A percentile compares a stretch with the other conserved stretches of the same genome.
These are phyloP conservation scores for Blastobasis adustella DNA, from an alignment of 2,888 invertebrate species.

Conservation along the genomic window DNA sequence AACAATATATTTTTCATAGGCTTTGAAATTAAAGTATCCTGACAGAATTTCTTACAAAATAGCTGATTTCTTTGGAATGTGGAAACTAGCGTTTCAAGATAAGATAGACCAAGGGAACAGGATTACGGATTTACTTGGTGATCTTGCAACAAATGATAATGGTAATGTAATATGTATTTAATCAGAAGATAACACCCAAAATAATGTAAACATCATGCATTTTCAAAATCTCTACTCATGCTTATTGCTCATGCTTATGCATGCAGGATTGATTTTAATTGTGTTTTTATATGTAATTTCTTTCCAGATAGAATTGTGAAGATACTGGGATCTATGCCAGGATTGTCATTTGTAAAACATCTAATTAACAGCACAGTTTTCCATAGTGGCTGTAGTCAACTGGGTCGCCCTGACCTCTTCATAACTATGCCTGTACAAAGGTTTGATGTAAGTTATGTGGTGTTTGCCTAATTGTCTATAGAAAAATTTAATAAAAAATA, in stretches of 20 bases:
- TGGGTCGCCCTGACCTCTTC: slow-evolving; percentile 78
- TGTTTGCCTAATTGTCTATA: background rate
- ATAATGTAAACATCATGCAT: too few species aligned
- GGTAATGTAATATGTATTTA: slow-evolving; percentile 23
- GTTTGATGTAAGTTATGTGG: slow-evolving; percentile 72
- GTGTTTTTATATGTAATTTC: background rate
- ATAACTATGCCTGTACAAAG: slow-evolving; percentile 75
- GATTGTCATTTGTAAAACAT: slow-evolving; percentile 75
- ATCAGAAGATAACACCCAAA: background rate
- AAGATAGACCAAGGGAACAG: slow-evolving; percentile 72
- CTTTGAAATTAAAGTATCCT: slow-evolving; percentile 47
- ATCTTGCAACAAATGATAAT: slow-evolving; percentile 68
- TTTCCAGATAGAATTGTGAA: slow-evolving; percentile 71
- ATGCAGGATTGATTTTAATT: too few species aligned
- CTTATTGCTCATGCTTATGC: too few species aligned
- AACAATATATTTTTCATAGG: slow-evolving; percentile 29
- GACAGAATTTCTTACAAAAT: slow-evolving; percentile 54
- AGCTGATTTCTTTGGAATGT: slow-evolving; percentile 75
- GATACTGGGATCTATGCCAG: slow-evolving; percentile 76
- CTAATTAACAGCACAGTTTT: slow-evolving; percentile 76
- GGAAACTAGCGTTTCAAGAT: slow-evolving; percentile 74
- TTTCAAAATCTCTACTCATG: too few species aligned
- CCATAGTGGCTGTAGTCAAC: slow-evolving; percentile 67
- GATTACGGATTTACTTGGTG: slow-evolving; percentile 66
- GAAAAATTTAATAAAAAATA: background rate